Conservation (phyloP, 2,797 vertebrate genomes). For the Odontamblyopus lacepedii region DNA sequence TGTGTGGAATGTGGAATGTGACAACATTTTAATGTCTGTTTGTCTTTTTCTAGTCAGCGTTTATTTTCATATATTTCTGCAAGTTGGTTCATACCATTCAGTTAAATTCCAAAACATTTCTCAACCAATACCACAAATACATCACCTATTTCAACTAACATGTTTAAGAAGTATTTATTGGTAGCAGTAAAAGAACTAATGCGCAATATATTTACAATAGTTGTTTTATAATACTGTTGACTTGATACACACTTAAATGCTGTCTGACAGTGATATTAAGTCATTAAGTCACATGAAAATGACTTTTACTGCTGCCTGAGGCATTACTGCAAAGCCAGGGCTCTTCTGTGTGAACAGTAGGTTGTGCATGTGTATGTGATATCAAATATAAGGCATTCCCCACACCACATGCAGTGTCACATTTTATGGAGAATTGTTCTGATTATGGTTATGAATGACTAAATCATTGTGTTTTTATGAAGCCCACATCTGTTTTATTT, state of each 20-base stretch:
- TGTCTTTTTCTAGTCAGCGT: neutral
- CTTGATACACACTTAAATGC: too few species aligned
- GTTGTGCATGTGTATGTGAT: neutral
- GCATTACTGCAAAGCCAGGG: neutral
- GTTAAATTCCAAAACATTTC: constrained; percentile 1
- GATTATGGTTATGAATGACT: neutral
- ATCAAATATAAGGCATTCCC: neutral
- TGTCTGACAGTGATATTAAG: too few species aligned
- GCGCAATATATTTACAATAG: neutral
- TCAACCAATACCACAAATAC: neutral
- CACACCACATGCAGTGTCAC: neutral
- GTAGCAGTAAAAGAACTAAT: neutral
- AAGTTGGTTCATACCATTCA: constrained; percentile 3
- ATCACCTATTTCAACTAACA: neutral
- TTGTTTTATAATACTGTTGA: neutral
- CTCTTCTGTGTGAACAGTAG: neutral
- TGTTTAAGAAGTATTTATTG: neutral
- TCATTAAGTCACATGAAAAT: neutral
- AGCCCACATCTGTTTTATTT: neutral
- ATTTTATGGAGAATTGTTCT: neutral
- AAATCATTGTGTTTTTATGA: constrained; percentile 2
- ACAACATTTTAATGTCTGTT: constrained; percentile 1
- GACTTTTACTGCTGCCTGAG: neutral
- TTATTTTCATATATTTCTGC: neutral
- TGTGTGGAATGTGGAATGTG: constrained; percentile 3